These are phyloP conservation scores for Cynopterus brachyotis DNA, from an alignment of 2,113 vertebrate species.

Conservation along the genomic window DNA sequence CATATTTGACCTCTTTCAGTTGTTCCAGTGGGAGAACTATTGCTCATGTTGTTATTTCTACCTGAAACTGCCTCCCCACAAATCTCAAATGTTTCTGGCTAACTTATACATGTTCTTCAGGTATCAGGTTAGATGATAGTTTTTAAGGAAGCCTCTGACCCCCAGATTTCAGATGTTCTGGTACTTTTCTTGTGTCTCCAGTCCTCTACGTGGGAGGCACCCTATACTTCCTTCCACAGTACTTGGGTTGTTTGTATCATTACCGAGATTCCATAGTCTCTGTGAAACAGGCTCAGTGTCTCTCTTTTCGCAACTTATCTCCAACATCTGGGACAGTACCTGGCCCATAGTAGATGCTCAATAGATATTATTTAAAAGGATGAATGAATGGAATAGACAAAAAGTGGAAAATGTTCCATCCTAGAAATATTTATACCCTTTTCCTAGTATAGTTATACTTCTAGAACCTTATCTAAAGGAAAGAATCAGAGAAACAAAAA, in stretches of 20 bases:
- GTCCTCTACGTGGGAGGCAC: not conserved
- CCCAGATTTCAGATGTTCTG: not conserved
- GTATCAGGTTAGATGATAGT: not conserved
- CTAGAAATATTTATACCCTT: not conserved
- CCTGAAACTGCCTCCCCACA: not conserved
- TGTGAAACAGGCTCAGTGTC: not conserved
- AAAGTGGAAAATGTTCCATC: not conserved
- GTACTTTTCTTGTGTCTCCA: not conserved
- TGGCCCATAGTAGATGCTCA: not conserved
- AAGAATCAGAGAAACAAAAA: slow-evolving; percentile 13
- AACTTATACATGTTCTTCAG: not conserved
- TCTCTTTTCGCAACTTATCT: not conserved
- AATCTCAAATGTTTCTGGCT: not conserved
- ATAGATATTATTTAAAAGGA: not conserved
- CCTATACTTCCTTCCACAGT: not conserved
- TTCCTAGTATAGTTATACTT: slow-evolving; percentile 12
- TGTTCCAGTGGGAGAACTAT: not conserved
- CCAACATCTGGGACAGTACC: not conserved
- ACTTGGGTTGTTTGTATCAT: not conserved
- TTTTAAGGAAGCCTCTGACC: not conserved
- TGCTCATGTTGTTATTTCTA: not conserved
- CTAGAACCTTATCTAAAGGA: not conserved
- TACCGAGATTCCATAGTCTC: not conserved
- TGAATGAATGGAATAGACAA: not conserved
- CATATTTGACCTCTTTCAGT: not conserved